Evolutionary conservation across 2,888 invertebrate species (phyloP).

Genomic region (Abrostola tripartita): DNA sequence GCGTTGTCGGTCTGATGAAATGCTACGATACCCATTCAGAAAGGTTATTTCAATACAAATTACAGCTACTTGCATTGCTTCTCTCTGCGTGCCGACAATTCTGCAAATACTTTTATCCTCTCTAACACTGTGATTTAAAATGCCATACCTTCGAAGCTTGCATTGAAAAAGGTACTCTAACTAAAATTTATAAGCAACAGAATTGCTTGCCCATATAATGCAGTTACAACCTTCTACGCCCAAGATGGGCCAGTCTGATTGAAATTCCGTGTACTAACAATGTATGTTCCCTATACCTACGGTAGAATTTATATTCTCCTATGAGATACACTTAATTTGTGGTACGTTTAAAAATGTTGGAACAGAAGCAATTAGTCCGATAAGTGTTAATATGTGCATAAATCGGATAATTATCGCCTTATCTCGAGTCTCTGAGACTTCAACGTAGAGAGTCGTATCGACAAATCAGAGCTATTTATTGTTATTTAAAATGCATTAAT

Average conservation of each 20-base stretch:
- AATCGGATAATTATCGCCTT: slow-evolving; percentile 67
- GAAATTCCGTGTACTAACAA: slow-evolving; percentile 87
- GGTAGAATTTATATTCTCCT: slow-evolving; percentile 80
- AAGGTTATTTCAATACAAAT: slow-evolving; percentile 88
- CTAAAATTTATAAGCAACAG: slow-evolving; percentile 15
- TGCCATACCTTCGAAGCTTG: slow-evolving; percentile 32
- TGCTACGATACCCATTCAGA: slow-evolving; percentile 84
- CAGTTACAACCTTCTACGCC: slow-evolving; percentile 48
- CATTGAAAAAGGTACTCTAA: slow-evolving; percentile 50
- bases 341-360: slow-evolving; percentile 75
- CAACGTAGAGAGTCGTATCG: slow-evolving; percentile 35
- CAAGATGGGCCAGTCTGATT: slow-evolving; percentile 72
- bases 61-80: slow-evolving; percentile 85
- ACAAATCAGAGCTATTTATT: slow-evolving; percentile 51
- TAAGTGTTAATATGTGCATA: slow-evolving; percentile 78
- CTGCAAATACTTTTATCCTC: slow-evolving; percentile 85
- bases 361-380: slow-evolving; percentile 81
- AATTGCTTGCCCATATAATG: slow-evolving; percentile 23
- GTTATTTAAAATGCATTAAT: slow-evolving; percentile 46
- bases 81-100: slow-evolving; percentile 85
- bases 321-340: slow-evolving; percentile 78
- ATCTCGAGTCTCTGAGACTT: slow-evolving; percentile 49
- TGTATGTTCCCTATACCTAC: slow-evolving; percentile 81
- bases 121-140: slow-evolving; percentile 69
- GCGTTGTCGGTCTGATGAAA: slow-evolving; percentile 80